phyloP scores from a whole-genome alignment of 1,140 invertebrate species.

The Scaptodrosophila lebanonensis region DNA sequence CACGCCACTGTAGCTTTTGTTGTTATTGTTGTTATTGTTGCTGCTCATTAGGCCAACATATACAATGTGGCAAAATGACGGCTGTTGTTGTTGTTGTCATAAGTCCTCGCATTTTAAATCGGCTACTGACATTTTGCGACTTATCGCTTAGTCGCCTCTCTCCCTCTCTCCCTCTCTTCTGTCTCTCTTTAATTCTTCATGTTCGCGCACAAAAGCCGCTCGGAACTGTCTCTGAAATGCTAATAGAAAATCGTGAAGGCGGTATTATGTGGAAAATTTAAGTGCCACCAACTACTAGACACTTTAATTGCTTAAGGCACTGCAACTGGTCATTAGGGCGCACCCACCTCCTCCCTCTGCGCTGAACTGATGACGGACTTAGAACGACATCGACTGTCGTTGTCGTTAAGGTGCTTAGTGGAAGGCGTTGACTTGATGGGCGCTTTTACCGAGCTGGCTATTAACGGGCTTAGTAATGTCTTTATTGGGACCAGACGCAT shows the following conservation, averaged over 20 bases:
- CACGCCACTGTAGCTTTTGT: constrained; percentile 4
- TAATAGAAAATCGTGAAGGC: constrained; percentile 8
- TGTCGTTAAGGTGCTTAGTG: constrained; percentile 69
- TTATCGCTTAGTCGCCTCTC: constrained; percentile 13
- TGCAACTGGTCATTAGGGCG: constrained; percentile 52
- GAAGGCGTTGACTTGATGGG: constrained; percentile 46
- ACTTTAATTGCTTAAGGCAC: constrained; percentile 57
- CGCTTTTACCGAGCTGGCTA: constrained; percentile 27
- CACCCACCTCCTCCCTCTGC: no score
- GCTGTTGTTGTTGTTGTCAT: constrained; percentile 40
- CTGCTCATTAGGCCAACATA: constrained; percentile 2
- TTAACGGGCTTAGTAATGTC: constrained; percentile 51
- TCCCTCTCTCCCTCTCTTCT: constrained; percentile 4
- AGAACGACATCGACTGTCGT: neutral
- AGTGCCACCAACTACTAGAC: constrained; percentile 31
- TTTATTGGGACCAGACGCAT: constrained; percentile 24
- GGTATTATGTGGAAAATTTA: constrained; percentile 45
- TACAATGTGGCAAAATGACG: constrained; percentile 1
- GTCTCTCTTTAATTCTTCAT: constrained; percentile 12
- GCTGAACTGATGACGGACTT: constrained; percentile 22
- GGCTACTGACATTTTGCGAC: constrained; percentile 51
- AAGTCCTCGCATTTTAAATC: constrained; percentile 39
- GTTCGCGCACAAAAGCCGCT: constrained; percentile 46
- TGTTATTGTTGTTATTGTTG: constrained; percentile 48
- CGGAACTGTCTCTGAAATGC: constrained; percentile 34